These are phyloP conservation scores for Microctonus brassicae DNA, from an alignment of 2,888 invertebrate genomes.

Conservation along the genomic window DNA sequence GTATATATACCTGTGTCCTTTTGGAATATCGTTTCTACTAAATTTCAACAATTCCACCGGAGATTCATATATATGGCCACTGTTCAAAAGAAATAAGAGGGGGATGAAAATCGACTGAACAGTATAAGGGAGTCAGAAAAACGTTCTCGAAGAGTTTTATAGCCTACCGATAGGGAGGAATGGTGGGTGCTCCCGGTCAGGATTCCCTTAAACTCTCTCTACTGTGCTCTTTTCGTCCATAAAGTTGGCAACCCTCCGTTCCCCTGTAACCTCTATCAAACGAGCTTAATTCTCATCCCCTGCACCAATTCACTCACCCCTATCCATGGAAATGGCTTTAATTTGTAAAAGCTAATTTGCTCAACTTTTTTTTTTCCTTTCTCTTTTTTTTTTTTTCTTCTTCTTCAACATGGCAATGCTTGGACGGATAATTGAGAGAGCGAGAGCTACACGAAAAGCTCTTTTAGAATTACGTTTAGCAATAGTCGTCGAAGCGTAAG, in stretches of 20 bases:
- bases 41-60: slow-evolving; percentile 51
- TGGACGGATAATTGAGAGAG: neutral
- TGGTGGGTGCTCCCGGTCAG: slow-evolving; percentile 4
- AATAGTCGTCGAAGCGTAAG: slow-evolving; percentile 22
- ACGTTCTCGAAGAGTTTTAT: slow-evolving; percentile 54
- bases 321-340: slow-evolving; percentile 55
- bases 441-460: slow-evolving; percentile 9
- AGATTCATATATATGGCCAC: slow-evolving; percentile 17
- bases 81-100: slow-evolving; percentile 22
- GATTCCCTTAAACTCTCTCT: slow-evolving; percentile 51
- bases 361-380: slow-evolving; percentile 55
- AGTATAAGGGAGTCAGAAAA: slow-evolving; percentile 28
- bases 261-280: neutral
- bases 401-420: slow-evolving; percentile 8
- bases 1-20: slow-evolving; percentile 10
- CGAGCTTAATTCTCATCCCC: slow-evolving; percentile 12
- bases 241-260: neutral
- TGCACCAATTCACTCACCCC: slow-evolving; percentile 29
- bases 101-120: slow-evolving; percentile 18
- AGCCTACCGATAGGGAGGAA: slow-evolving; percentile 52
- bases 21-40: slow-evolving; percentile 54
- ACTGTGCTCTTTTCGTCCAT: neutral
- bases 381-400: neutral
- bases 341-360: slow-evolving; percentile 67
- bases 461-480: slow-evolving; percentile 34